Evolutionary conservation across 35 echinoderm and acorn worm species (phyloP), one percentile per base, ranked within the genome.

Genomic region (Anneissia japonica): DNA sequence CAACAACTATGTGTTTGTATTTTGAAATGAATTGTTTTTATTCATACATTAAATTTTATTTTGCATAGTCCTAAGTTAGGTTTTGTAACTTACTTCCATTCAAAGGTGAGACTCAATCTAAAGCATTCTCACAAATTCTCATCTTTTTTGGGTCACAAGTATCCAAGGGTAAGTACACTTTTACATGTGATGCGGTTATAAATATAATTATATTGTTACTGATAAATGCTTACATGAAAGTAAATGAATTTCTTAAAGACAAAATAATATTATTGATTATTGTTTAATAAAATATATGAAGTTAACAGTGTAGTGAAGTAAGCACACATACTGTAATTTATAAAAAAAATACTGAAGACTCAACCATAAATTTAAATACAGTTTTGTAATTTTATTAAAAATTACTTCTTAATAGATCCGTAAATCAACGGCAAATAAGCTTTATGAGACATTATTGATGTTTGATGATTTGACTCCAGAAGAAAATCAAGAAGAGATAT

Each of bases 121-220:
- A 86, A 85, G 83, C 88, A 32, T 79, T 97, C 3, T 38, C 77
- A 28, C 91, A 97, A 35, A 81, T 97, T 1, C 41, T 93, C 72
- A 81, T 97, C 16, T 97, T 97, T 37, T n/a, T 86, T 97, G 37
- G 93, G 91, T 83, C 95, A 97, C 64, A 93, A 86, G 34, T 97
- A 97, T 73, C 95, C 95, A 46, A 97, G 90, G 95, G 95, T 97
- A 91, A 76, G 85, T 77, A 39, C 31, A 30, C 21, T 19, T 64
- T 64, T 64, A 26, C 40, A 45, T n/a, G n/a, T n/a, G n/a, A n/a
- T n/a, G n/a, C n/a, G n/a, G n/a, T n/a, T n/a, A n/a, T n/a, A n/a
- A n/a, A n/a, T n/a, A n/a, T n/a, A n/a, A n/a, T n/a, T n/a, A n/a
- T n/a, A n/a, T n/a, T n/a, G n/a, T n/a, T n/a, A n/a, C n/a, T n/a